Evolutionary conservation across 2,888 invertebrate genomes (phyloP), one percentile per base, ranked within the genome.

Genomic region (Lordiphosa andalusiaca): DNA sequence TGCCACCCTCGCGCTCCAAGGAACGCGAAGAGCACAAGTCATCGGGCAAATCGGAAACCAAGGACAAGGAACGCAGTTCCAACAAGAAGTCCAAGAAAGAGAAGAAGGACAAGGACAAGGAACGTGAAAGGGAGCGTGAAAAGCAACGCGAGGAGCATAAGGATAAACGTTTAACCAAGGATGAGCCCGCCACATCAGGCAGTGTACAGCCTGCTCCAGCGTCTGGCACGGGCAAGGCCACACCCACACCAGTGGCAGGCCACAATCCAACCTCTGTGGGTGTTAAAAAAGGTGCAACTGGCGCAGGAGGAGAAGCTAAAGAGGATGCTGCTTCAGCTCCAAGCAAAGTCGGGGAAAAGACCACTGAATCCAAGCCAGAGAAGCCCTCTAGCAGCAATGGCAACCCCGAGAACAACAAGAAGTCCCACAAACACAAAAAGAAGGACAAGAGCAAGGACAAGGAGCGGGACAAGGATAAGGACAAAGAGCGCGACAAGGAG

Each of bases 381-480:
- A 84, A 70, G 25, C 46, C 53, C 4, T 52, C 63, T 9, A 35
- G 55, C 33, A 53, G 64, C 40, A 53, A 91, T 91, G 84, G 90
- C 90, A 53, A 91, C 91, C 80, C 91, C 73, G 92, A 92, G 69
- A 93, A 92, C 83, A 93, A 92, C 89, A 92, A 92, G 86, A 92
- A 92, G 86, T 92, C 93, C 77, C 93, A 92, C 81, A 91, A 92
- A 82, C 93, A 93, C 13, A 92, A 92, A 73, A 93, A 93, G 44
- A 92, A 92, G 76, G 93, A 93, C 44, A 91, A 92, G 71, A 93
- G 92, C 44, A 87, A 87, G 13, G 89, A 87, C 19, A 73, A 30
- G 3, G 4, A 13, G 5, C 44, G 6, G 3, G 48, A 42, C 1
- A 5, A 16, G 35, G 16, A 36, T 0, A 21, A 16, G 9, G 36